Evolutionary conservation across 2,888 invertebrate genomes (phyloP).

Genomic region (Seira ritae): DNA sequence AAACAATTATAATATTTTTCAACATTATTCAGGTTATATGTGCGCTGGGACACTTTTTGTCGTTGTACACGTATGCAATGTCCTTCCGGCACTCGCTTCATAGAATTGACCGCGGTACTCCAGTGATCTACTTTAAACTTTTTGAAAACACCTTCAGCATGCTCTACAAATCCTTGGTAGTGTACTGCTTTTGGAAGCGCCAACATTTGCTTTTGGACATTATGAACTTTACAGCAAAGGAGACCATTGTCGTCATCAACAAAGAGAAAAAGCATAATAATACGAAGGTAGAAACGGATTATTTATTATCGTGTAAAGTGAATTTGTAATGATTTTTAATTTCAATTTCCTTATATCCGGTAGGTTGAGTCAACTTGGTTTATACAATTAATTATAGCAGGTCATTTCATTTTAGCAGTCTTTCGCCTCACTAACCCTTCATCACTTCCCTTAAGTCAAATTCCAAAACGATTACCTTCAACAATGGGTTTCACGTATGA

Average conservation of each 20-base stretch:
- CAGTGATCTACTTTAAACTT: constrained; percentile 39
- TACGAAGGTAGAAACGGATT: too few species aligned
- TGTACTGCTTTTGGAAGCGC: constrained; percentile 24
- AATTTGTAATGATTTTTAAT: too few species aligned
- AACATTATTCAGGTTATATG: constrained; percentile 29
- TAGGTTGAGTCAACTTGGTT: too few species aligned
- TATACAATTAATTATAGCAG: too few species aligned
- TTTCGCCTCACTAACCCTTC: constrained; percentile 32
- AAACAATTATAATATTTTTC: not conserved
- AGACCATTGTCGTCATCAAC: too few species aligned
- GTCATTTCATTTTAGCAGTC: too few species aligned
- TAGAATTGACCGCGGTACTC: constrained; percentile 3
- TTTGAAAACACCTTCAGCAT: constrained; percentile 37
- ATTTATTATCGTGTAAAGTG: too few species aligned
- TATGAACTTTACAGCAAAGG: constrained; percentile 47
- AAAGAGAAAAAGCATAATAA: too few species aligned
- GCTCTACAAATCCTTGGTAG: not conserved
- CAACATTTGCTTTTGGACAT: constrained; percentile 27
- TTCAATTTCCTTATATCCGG: too few species aligned
- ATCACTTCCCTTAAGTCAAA: constrained; percentile 29
- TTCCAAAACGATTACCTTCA: constrained; percentile 2
- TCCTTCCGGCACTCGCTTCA: constrained; percentile 14
- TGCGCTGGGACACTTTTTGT: not conserved
- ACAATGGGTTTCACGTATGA: constrained; percentile 6
- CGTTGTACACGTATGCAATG: constrained; percentile 1